These are phyloP conservation scores for Uria aalge DNA, from an alignment of 2,113 vertebrate genomes.

Conservation along the genomic window DNA sequence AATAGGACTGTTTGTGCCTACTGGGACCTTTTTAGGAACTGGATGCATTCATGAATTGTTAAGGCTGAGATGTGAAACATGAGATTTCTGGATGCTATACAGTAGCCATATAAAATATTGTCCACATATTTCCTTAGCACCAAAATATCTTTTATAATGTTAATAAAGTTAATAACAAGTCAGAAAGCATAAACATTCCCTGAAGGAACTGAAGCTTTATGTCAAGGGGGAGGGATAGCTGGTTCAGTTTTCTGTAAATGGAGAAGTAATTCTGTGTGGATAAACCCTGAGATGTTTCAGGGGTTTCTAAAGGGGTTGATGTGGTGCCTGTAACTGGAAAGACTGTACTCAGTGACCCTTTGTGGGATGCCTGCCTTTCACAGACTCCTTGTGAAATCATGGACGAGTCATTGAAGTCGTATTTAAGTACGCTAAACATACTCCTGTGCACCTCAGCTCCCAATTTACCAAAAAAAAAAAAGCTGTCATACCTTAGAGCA, in stretches of 20 bases:
- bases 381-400: neutral
- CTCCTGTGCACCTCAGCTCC: neutral
- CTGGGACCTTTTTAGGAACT: neutral
- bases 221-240: neutral
- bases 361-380: neutral
- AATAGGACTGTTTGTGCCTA: neutral
- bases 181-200: neutral
- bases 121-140: neutral
- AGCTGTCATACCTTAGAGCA: neutral
- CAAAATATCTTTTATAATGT: neutral
- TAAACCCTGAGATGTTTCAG: neutral
- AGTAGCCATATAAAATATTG: neutral
- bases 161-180: neutral
- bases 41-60: neutral
- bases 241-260: neutral
- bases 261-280: neutral
- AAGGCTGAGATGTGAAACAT: neutral
- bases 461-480: neutral
- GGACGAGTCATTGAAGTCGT: neutral
- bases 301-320: neutral
- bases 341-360: neutral
- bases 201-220: neutral
- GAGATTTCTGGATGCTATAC: neutral
- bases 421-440: neutral
- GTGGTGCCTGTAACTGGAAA: neutral